phyloP scores from a whole-genome alignment of 1,140 invertebrate genomes.

The Bilobella aurantiaca region DNA sequence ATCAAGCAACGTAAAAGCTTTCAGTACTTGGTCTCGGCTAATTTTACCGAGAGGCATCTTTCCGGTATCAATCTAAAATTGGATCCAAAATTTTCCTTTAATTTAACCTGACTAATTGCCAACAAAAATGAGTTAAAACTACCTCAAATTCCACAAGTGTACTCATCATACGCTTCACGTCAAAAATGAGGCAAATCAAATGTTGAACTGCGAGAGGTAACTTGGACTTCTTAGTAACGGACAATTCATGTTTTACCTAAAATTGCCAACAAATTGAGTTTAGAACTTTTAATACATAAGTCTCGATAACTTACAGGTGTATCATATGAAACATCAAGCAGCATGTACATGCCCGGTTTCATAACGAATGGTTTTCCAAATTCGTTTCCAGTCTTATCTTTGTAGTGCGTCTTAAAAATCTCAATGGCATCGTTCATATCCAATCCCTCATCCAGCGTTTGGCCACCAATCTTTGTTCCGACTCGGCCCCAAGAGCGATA shows the following conservation, averaged over 20 bases:
- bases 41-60: constrained; percentile 97
- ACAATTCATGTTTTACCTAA: background rate
- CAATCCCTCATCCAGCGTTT: constrained; percentile 55
- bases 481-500: constrained; percentile 73
- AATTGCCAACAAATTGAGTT: constrained; percentile 5
- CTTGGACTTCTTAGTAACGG: constrained; percentile 47
- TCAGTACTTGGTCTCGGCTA: constrained; percentile 77
- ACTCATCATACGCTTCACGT: constrained; percentile 82
- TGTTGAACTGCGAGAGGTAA: constrained; percentile 67
- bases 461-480: constrained; percentile 79
- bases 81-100: constrained; percentile 5
- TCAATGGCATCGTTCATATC: constrained; percentile 50
- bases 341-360: constrained; percentile 68
- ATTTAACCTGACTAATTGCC: background rate
- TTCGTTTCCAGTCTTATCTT: constrained; percentile 73
- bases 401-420: constrained; percentile 58
- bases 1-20: constrained; percentile 69
- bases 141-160: constrained; percentile 88
- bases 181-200: constrained; percentile 77
- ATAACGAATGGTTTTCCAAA: constrained; percentile 70
- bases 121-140: background rate
- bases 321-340: constrained; percentile 82
- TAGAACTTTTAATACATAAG: background rate
- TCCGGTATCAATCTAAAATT: constrained; percentile 68
- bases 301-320: constrained; percentile 38